A percentile compares a stretch with the other conserved stretches of the same genome.
phyloP scores from a whole-genome alignment of 2,797 vertebrate genomes.

The Setipinna tenuifilis region DNA sequence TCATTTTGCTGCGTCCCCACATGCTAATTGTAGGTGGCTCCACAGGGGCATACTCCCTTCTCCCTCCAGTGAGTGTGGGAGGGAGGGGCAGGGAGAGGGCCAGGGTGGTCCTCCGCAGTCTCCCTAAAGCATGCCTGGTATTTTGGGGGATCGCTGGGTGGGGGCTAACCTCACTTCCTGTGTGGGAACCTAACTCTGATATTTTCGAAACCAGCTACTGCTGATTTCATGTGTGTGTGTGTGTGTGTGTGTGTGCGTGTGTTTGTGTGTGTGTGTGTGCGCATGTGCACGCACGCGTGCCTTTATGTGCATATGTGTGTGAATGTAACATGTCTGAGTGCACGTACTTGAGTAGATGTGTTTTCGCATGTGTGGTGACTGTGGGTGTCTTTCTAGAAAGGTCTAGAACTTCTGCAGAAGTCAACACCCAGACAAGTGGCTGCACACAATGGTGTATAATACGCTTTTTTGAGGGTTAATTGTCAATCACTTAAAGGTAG shows the following conservation, averaged over 20 bases:
- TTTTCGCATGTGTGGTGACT: no score
- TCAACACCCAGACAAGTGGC: no score
- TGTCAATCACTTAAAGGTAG: no score
- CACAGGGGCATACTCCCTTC: no score
- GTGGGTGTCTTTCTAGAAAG: no score
- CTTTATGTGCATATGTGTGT: background rate
- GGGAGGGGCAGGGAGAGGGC: constrained; percentile 18
- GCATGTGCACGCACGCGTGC: background rate
- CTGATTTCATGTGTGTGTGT: background rate
- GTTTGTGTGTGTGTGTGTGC: background rate
- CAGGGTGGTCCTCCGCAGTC: constrained; percentile 14
- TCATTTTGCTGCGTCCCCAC: no score
- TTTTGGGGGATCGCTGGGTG: background rate
- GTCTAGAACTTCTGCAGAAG: no score
- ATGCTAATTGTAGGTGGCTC: no score
- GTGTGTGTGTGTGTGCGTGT: background rate
- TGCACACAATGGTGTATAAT: no score
- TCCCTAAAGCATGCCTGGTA: background rate
- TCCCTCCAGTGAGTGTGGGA: no score
- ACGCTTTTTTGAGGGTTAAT: no score
- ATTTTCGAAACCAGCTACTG: background rate
- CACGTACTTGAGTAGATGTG: background rate
- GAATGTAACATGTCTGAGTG: background rate
- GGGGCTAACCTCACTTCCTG: background rate
- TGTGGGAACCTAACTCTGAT: background rate